Base-by-base conservation (phyloP, 2,113 vertebrate species). In the Caranx ignobilis region DNA sequence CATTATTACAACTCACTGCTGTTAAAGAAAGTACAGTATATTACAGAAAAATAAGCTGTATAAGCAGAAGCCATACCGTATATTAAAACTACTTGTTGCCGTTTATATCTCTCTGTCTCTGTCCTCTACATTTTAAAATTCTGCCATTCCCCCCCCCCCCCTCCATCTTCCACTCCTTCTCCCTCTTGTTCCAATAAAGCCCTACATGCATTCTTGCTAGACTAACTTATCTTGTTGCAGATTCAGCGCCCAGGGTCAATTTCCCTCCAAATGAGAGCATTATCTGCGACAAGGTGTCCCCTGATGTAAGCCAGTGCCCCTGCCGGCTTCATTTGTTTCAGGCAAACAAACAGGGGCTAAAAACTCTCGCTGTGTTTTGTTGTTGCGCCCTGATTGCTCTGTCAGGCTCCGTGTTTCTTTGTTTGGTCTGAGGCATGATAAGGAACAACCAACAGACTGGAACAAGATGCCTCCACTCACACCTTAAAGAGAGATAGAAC, bases 201-300 rank as follows among this genome's bases (percentile, higher is more conserved):
- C 74, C 67, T 31, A 88, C 83, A 86, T 63, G 74, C 67, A 69
- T 60, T 84, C 37, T 45, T 54, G 79, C 83, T 54, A 37, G 77
- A 88, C 81, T 70, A 85, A 90, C 79, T 85, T 83, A 77, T 89
- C 85, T 82, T 55, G 73, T 84, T 70, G 80, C 55, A 16, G 35
- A 81, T 88, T 88, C 83, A 60, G 57, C 6, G 34, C 85, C 83
- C 79, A 75, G 81, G 88, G 88, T 91, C 88, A 90, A 91, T 92
- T 92, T 90, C 88, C 87, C 84, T 88, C 83, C 79, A 91, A 92
- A 91, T 90, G 87, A 91, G 87, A 89, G 87, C 80, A 90, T 89
- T 91, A 90, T 92, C 87, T 84, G 88, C 77, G 68, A 92, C 90
- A 90, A 90, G 88, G 85, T 89, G 87, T 88, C 84, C 89, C 87